Conservation (phyloP, 2,113 vertebrate genomes). For the Gopherus flavomarginatus region DNA sequence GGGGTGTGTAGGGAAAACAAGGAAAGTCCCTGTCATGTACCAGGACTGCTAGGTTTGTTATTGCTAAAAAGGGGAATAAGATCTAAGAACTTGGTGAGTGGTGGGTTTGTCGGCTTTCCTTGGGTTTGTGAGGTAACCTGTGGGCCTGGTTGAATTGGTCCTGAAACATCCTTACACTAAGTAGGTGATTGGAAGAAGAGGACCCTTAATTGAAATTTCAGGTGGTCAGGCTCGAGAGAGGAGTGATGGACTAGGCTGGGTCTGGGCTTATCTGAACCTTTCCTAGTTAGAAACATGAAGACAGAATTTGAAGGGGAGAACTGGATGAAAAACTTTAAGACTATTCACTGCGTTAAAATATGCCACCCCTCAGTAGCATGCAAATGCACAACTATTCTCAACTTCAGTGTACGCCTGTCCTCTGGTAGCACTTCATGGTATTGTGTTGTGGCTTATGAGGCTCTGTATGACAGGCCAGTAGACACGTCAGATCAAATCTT, state of each 20-base stretch:
- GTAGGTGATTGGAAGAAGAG: background rate
- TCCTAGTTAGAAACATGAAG: background rate
- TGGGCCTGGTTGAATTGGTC: background rate
- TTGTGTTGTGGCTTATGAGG: background rate
- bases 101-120: background rate
- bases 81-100: background rate
- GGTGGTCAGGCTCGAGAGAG: background rate
- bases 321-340: background rate
- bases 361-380: accelerated
- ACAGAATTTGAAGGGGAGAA: accelerated
- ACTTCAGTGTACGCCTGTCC: background rate
- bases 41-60: background rate
- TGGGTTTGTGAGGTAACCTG: background rate
- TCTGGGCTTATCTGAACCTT: background rate
- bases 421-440: background rate
- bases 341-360: accelerated
- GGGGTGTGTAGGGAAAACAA: background rate
- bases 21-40: background rate
- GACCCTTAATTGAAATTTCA: background rate
- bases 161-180: background rate
- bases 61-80: background rate
- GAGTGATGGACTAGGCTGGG: background rate
- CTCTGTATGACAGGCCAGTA: background rate
- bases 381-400: accelerated
- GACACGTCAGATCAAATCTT: accelerated